These are phyloP conservation scores for Manduca sexta DNA, from an alignment of 1,140 invertebrate genomes.

Conservation along the genomic window DNA sequence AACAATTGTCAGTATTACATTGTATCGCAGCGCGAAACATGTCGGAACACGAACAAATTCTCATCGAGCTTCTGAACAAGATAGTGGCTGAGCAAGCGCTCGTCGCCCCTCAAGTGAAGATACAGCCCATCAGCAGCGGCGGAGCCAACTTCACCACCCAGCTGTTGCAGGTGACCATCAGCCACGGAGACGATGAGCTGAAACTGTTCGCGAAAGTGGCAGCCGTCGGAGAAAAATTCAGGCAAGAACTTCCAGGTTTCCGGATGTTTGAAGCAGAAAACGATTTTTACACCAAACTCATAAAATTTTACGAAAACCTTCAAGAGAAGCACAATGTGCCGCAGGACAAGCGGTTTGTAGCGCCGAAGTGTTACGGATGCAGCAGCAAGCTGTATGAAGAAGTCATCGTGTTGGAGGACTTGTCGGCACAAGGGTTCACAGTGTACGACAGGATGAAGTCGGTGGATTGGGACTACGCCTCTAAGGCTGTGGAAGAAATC, in stretches of 20 bases:
- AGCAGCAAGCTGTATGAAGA: constrained; percentile 6
- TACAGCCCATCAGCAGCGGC: constrained; percentile 1
- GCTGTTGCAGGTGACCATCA: constrained; percentile 23
- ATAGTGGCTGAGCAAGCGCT: background rate
- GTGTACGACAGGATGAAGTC: constrained; percentile 12
- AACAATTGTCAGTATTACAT: too few species aligned
- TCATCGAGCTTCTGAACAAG: background rate
- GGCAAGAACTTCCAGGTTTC: constrained; percentile 13
- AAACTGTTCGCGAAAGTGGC: constrained; percentile 46
- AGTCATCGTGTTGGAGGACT: constrained; percentile 19
- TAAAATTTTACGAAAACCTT: constrained; percentile 29
- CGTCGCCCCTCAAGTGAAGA: background rate
- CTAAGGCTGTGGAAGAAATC: constrained; percentile 11
- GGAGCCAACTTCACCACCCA: constrained; percentile 38
- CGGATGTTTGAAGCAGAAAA: constrained; percentile 37
- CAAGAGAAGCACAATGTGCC: constrained; percentile 29
- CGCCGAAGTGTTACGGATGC: constrained; percentile 20
- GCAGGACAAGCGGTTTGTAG: constrained; percentile 15
- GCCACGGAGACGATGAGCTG: constrained; percentile 19
- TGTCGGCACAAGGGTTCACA: constrained; percentile 9
- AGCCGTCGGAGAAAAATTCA: constrained; percentile 26
- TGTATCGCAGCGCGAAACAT: too few species aligned
- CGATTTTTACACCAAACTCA: constrained; percentile 31
- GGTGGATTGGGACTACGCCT: constrained; percentile 17
- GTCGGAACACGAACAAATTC: too few species aligned